A percentile compares a stretch with the other conserved stretches of the same genome.
phyloP scores from a whole-genome alignment of 2,888 invertebrate genomes.

The Microctonus hyperodae region DNA sequence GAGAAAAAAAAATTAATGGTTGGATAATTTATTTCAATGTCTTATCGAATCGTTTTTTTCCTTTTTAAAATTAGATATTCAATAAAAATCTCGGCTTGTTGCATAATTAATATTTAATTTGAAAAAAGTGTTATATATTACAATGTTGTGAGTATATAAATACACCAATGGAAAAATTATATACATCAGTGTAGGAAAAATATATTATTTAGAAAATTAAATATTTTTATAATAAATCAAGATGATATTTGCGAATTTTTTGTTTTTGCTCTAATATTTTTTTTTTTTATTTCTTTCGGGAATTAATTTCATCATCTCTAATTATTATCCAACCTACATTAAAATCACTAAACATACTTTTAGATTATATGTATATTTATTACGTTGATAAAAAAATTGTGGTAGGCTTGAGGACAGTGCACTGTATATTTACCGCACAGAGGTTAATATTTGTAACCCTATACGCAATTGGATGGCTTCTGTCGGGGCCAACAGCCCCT shows the following conservation, averaged over 20 bases:
- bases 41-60: background rate
- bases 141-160: background rate
- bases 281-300: no score
- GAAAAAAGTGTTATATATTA: background rate
- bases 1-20: background rate
- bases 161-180: background rate
- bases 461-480: constrained; percentile 62
- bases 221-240: no score
- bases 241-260: no score
- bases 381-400: background rate
- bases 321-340: background rate
- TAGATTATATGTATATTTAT: background rate
- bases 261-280: no score
- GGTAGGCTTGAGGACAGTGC: constrained; percentile 19
- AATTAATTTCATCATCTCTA: no score
- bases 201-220: no score
- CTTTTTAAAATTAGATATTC: background rate
- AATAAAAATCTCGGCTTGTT: background rate
- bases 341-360: background rate
- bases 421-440: constrained; percentile 49
- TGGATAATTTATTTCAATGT: constrained; percentile 9
- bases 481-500: constrained; percentile 62
- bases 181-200: no score
- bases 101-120: background rate
- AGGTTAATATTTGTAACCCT: constrained; percentile 58